phyloP scores from a whole-genome alignment of 2,113 vertebrate genomes.

The Rhinopomastus cyanomelas region DNA sequence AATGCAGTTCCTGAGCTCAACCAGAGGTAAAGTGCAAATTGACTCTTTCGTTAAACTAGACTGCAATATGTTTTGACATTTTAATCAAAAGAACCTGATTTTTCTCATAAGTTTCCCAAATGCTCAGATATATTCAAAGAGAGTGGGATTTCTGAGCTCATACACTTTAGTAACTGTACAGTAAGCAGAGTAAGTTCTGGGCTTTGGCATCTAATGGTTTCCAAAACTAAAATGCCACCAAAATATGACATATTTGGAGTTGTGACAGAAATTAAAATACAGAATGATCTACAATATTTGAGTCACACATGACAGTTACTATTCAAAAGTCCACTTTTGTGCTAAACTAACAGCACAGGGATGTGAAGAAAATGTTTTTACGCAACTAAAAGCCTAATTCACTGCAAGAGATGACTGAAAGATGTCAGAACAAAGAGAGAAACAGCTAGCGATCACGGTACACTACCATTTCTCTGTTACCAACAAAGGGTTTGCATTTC shows the following conservation, averaged over 20 bases:
- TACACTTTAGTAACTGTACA: background rate
- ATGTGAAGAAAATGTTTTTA: background rate
- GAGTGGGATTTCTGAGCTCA: background rate
- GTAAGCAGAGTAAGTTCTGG: background rate
- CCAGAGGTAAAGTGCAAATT: background rate
- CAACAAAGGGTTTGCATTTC: background rate
- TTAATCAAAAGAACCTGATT: slow-evolving; percentile 1
- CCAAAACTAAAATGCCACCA: background rate
- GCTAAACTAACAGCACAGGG: background rate
- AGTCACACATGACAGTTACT: background rate
- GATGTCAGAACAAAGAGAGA: background rate
- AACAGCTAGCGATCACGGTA: background rate
- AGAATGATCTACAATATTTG: background rate
- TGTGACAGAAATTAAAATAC: background rate
- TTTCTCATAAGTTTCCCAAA: background rate
- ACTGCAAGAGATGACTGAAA: background rate
- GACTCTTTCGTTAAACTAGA: background rate
- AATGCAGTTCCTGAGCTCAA: background rate
- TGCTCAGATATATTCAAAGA: background rate
- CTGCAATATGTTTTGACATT: slow-evolving; percentile 16
- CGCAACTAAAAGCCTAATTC: background rate
- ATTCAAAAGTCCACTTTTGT: background rate
- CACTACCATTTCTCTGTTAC: background rate
- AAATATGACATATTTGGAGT: background rate
- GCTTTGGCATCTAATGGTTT: background rate